Percentiles rank a stretch among this genome's conserved stretches.
Evolutionary conservation across 30 jellyfish, hydroid and myxozoan species (phyloP).

Genomic region (Turritopsis dohrnii): DNA sequence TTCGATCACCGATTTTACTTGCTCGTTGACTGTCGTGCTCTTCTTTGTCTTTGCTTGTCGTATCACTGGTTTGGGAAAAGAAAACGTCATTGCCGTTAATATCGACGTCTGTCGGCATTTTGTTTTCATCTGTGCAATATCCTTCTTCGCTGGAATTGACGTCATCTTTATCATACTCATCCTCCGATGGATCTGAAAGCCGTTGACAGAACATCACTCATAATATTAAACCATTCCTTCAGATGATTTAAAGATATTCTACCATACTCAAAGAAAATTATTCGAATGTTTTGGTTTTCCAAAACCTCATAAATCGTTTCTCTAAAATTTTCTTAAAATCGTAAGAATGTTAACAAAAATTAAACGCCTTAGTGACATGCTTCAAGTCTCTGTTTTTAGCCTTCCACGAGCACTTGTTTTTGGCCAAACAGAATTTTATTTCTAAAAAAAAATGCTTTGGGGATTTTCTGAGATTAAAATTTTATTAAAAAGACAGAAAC

Average conservation of each 20-base stretch:
- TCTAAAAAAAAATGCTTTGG: no score
- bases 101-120: background rate
- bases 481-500: no score
- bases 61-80: background rate
- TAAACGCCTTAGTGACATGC: background rate
- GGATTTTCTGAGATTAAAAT: no score
- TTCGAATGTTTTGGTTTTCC: background rate
- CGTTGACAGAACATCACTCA: background rate
- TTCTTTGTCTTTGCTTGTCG: background rate
- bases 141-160: conserved; percentile 28
- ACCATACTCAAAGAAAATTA: background rate
- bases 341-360: background rate
- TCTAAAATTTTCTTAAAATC: background rate
- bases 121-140: conserved; percentile 24
- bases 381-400: no score
- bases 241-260: background rate
- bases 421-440: no score
- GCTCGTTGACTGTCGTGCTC: background rate
- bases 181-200: background rate
- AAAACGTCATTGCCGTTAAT: background rate
- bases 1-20: background rate
- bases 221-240: background rate
- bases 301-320: background rate
- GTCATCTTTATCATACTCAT: background rate
- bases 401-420: no score